These are phyloP conservation scores for Drosophila kanekoi DNA, from an alignment of 2,888 invertebrate species.

Conservation along the genomic window DNA sequence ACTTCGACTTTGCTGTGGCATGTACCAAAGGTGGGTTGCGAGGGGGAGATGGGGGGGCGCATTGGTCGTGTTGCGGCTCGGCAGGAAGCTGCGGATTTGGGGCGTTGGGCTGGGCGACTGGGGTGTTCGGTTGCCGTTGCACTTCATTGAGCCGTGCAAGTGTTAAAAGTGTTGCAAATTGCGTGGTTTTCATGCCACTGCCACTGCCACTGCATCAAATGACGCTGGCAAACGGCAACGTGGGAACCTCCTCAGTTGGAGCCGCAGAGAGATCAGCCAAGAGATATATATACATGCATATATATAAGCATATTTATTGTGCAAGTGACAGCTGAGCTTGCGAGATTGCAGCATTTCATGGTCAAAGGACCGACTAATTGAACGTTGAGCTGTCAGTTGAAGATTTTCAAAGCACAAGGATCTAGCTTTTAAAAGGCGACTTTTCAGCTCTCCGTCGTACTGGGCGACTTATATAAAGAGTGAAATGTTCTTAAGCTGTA, in stretches of 20 bases:
- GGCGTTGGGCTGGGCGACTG: slow-evolving; percentile 1
- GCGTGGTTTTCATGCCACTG: slow-evolving; percentile 66
- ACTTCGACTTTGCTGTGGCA: slow-evolving; percentile 41
- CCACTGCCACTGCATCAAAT: slow-evolving; percentile 44
- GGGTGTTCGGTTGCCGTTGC: slow-evolving; percentile 57
- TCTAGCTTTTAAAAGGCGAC: no score
- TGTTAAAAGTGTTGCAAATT: slow-evolving; percentile 79
- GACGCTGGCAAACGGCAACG: slow-evolving; percentile 29
- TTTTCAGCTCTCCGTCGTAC: no score
- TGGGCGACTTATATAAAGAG: no score
- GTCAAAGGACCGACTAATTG: no score
- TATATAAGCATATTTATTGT: no score
- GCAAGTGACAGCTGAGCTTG: no score
- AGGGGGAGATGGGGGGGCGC: no score
- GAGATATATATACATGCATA: slow-evolving; percentile 7
- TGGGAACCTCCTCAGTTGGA: slow-evolving; percentile 30
- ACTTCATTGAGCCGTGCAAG: slow-evolving; percentile 78
- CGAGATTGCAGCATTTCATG: no score
- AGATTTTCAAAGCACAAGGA: no score
- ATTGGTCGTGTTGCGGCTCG: not conserved
- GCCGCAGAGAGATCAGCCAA: slow-evolving; percentile 13
- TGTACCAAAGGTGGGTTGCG: not conserved
- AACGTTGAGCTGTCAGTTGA: no score
- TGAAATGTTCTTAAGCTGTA: no score
- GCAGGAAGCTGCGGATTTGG: slow-evolving; percentile 35